Base-by-base conservation (phyloP, 2,888 invertebrate genomes). In the Antheraea yamamai region DNA sequence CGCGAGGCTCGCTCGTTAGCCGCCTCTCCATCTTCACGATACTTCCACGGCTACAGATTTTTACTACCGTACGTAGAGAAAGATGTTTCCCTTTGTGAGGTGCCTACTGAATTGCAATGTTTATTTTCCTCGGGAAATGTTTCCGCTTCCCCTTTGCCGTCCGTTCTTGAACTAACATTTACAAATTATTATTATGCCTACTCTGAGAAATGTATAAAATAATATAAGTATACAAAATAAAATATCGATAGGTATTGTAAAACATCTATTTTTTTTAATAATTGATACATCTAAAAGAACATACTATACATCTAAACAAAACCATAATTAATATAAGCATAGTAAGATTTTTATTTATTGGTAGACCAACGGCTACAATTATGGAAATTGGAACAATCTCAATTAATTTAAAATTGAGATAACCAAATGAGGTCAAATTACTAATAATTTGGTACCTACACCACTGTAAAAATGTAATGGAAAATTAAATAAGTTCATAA, bases 1-100 rank as follows among this genome's bases (percentile, higher is more conserved):
- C 89, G 89, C 91, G 89, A 87, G 90, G 84, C 87, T 81, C 85
- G 86, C 92, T 93, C 94, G 94, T 94, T 94, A 94, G 92, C 88
- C 84, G 81, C 82, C 88, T 85, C 90, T 91, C 91, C 92, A 91
- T 93, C 93, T 93, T 92, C 89, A 84, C 90, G 90, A 91, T 92
- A 89, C 91, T 89, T 87, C 86, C 80, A 77, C 76, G 79, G 87
- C 86, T 91, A 90, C 94, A 93, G 94, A 94, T 94, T 95, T 94
- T 93, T 92, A 91, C 90, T 84, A 84, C 83, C 81, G 81, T 83
- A 84, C 81, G 85, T 82, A 81, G 84, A 88, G 89, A 89, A 93
- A 91, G 91, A 92, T 92, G 93, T 89, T 66, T 92, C 80, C 84
- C 83, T 90, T 88, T 87, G 85, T 84, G 86, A 80, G 82, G 74